Percentiles rank a stretch among this genome's conserved stretches.
Evolutionary conservation across 1,140 invertebrate species (phyloP).

Genomic region (Globodera ellingtonae): DNA sequence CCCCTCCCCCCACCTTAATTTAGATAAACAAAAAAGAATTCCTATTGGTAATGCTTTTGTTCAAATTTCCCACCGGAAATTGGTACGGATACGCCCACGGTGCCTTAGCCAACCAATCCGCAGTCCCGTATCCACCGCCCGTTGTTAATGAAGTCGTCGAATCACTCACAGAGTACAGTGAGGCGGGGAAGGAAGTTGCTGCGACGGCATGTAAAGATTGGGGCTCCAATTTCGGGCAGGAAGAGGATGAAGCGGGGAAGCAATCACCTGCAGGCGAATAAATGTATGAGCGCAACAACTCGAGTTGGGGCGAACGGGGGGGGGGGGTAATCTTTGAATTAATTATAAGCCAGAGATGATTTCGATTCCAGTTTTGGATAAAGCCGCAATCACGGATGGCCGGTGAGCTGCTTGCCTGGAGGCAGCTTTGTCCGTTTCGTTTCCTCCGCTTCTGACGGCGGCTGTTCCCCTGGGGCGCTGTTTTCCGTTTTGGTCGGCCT

Average conservation of each 20-base stretch:
- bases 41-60: too few species aligned
- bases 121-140: not conserved
- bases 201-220: not conserved
- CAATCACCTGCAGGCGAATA: not conserved
- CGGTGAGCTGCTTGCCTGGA: too few species aligned
- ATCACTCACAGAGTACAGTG: not conserved
- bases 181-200: not conserved
- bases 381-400: too few species aligned
- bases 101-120: conserved; percentile 1
- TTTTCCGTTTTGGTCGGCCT: not conserved
- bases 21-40: too few species aligned
- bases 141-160: not conserved
- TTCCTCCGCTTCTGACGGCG: not conserved
- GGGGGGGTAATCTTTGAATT: too few species aligned
- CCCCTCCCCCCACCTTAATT: not conserved
- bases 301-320: too few species aligned
- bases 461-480: not conserved
- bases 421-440: not conserved
- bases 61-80: not conserved
- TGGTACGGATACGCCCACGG: not conserved
- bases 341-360: too few species aligned
- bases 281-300: too few species aligned
- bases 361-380: too few species aligned
- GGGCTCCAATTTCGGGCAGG: not conserved
- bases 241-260: not conserved